Conservation (phyloP, 2,113 vertebrate species). For the Nothobranchius furzeri region DNA sequence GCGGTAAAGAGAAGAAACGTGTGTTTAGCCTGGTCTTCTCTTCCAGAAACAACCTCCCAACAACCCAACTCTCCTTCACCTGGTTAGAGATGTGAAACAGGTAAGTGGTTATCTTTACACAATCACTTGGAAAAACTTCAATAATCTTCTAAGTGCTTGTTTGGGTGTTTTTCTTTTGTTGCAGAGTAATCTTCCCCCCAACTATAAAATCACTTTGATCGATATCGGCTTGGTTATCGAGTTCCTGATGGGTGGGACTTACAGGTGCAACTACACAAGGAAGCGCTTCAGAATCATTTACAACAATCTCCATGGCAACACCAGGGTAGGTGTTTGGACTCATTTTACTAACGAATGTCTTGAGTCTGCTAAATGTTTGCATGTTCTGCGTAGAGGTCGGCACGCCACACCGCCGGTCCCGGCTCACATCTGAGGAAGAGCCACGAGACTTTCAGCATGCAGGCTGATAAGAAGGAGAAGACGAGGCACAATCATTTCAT, state of each 20-base stretch:
- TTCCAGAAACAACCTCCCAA: constrained; percentile 94
- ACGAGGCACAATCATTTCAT: constrained; percentile 98
- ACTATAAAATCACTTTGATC: constrained; percentile 97
- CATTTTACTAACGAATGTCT: background rate
- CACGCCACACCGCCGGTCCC: constrained; percentile 82
- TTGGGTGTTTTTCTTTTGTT: constrained; percentile 1
- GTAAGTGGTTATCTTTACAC: constrained; percentile 57
- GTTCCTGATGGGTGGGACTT: constrained; percentile 97
- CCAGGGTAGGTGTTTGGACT: constrained; percentile 77
- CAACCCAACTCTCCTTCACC: constrained; percentile 94
- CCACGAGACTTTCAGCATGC: constrained; percentile 92
- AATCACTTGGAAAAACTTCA: too few species aligned
- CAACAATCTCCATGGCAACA: constrained; percentile 95
- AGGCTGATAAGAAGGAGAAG: constrained; percentile 97
- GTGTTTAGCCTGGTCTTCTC: background rate
- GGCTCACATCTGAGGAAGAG: constrained; percentile 90
- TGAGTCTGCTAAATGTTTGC: background rate
- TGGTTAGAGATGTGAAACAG: constrained; percentile 97
- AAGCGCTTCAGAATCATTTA: constrained; percentile 97
- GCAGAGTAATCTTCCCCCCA: constrained; percentile 95
- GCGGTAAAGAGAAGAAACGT: background rate
- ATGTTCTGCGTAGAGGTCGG: constrained; percentile 83
- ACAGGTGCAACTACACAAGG: constrained; percentile 95
- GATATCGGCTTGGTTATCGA: constrained; percentile 97
- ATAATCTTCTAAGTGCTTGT: background rate